Conservation (phyloP, 2,888 invertebrate genomes). For the Margaritifera margaritifera region DNA sequence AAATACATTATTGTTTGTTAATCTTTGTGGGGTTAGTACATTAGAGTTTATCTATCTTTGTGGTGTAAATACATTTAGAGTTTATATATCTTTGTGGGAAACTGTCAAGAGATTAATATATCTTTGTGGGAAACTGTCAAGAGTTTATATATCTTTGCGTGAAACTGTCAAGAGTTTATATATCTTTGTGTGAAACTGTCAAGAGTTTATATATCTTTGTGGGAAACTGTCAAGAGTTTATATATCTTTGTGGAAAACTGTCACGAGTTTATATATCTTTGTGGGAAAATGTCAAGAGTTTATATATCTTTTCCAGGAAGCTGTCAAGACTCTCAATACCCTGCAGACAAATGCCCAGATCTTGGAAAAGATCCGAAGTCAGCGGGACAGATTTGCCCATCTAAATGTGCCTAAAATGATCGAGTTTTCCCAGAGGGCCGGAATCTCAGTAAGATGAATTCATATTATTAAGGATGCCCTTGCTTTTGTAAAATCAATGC, state of each 20-base stretch:
- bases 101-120: too few species aligned
- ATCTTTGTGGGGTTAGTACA: too few species aligned
- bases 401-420: slow-evolving; percentile 54
- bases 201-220: too few species aligned
- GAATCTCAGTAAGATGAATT: slow-evolving; percentile 49
- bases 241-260: too few species aligned
- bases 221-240: neutral
- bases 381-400: slow-evolving; percentile 46
- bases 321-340: slow-evolving; percentile 64
- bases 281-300: neutral
- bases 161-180: neutral
- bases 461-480: neutral
- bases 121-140: too few species aligned
- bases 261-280: too few species aligned
- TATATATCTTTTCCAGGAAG: slow-evolving; percentile 57
- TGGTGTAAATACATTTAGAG: neutral
- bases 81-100: slow-evolving; percentile 9
- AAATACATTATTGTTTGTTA: too few species aligned
- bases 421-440: slow-evolving; percentile 48
- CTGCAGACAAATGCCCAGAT: slow-evolving; percentile 69
- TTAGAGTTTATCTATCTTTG: too few species aligned
- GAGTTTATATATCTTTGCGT: too few species aligned
- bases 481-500: too few species aligned
- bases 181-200: too few species aligned
- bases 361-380: slow-evolving; percentile 54